Conservation (phyloP, 35 echinoderm and acorn worm species). For the Ophiothrix spiculata region DNA sequence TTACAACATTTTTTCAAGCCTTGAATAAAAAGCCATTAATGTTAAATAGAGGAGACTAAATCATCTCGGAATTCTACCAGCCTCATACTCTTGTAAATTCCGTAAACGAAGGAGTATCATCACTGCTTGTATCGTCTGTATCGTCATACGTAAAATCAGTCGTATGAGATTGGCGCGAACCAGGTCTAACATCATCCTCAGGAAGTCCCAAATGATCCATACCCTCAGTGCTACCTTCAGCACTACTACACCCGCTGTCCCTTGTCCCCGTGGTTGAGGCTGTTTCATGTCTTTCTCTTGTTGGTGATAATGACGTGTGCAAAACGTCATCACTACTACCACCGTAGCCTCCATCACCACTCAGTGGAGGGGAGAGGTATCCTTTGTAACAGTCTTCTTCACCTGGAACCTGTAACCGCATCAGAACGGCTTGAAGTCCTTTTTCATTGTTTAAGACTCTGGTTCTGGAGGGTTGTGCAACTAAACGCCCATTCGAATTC, state of each 20-base stretch:
- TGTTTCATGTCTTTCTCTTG: background rate
- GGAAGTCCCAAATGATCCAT: background rate
- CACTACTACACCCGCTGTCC: background rate
- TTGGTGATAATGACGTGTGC: background rate
- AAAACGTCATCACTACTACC: slow-evolving; percentile 7
- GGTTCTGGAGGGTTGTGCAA: background rate
- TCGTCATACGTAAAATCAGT: background rate
- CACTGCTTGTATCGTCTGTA: background rate
- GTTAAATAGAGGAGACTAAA: too few relatives aligned
- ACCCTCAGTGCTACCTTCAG: background rate
- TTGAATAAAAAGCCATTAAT: too few relatives aligned
- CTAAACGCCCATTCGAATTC: background rate
- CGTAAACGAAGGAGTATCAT: background rate
- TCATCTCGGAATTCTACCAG: too few relatives aligned
- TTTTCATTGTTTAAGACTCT: background rate
- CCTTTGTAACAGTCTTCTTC: background rate
- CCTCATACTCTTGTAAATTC: slow-evolving; percentile 6
- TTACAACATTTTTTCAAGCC: too few relatives aligned
- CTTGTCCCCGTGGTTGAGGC: background rate
- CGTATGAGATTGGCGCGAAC: background rate
- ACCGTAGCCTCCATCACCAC: background rate
- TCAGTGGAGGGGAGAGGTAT: background rate
- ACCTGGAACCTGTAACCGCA: background rate
- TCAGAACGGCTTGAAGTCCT: background rate
- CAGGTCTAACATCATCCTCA: background rate